Percentiles rank a stretch among this genome's conserved stretches.
Evolutionary conservation across 2,797 vertebrate genomes (phyloP).

Genomic region (Malurus leucopterus): DNA sequence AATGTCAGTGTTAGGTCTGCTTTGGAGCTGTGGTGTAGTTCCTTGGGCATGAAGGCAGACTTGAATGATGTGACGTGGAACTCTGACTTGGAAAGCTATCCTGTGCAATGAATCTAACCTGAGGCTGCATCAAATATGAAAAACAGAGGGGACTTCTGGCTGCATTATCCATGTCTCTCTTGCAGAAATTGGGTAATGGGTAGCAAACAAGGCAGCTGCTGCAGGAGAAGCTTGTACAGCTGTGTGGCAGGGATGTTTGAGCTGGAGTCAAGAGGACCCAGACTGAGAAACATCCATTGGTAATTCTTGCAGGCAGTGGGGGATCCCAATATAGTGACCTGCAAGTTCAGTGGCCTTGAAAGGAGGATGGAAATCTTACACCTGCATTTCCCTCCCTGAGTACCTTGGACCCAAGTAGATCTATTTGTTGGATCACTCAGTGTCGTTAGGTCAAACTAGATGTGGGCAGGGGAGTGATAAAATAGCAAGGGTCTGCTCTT

Average conservation of each 20-base stretch:
- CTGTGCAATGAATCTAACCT: background rate
- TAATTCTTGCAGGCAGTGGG: background rate
- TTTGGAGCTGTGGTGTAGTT: background rate
- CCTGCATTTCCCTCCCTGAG: background rate
- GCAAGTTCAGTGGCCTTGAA: background rate
- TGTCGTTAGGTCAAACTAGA: background rate
- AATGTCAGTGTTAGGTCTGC: background rate
- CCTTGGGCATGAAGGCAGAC: background rate
- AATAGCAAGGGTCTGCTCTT: background rate
- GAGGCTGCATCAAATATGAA: fast-evolving
- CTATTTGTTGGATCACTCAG: background rate
- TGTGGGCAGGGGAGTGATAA: background rate
- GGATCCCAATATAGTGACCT: background rate
- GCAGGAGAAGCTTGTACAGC: background rate
- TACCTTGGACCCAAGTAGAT: background rate
- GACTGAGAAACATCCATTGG: background rate
- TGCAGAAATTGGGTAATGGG: background rate
- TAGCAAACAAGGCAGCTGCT: background rate
- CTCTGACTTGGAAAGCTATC: background rate
- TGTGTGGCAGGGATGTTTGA: background rate
- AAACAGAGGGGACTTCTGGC: background rate
- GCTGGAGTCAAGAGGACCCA: background rate
- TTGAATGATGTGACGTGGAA: background rate
- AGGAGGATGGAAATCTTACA: background rate
- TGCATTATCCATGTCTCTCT: background rate